Evolutionary conservation across 1,140 invertebrate genomes (phyloP).

Genomic region (Littorina saxatilis): DNA sequence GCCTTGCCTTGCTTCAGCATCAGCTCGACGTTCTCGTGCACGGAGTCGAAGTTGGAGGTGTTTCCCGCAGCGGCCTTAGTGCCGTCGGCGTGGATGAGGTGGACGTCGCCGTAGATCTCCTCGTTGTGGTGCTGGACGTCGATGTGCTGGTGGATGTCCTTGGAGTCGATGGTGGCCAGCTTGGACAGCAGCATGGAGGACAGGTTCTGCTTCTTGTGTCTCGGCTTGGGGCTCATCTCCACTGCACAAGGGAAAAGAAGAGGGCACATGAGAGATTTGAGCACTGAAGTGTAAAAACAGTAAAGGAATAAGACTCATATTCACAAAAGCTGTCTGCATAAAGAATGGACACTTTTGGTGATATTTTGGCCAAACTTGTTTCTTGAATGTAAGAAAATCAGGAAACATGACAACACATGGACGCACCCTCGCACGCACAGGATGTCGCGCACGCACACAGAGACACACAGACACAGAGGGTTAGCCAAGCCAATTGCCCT

Average conservation of each 20-base stretch:
- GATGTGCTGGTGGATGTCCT: slow-evolving; percentile 68
- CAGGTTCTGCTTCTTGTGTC: slow-evolving; percentile 53
- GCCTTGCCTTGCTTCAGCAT: slow-evolving; percentile 69
- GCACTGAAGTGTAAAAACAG: no score
- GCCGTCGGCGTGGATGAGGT: slow-evolving; percentile 68
- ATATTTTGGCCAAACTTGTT: no score
- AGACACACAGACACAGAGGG: slow-evolving; percentile 20
- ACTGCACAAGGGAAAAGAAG: slow-evolving; percentile 19
- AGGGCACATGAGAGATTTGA: neutral
- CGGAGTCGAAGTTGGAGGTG: slow-evolving; percentile 72
- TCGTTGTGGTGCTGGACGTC: slow-evolving; percentile 72
- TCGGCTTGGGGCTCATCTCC: slow-evolving; percentile 39
- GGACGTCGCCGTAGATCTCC: slow-evolving; percentile 70
- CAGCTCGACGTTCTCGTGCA: slow-evolving; percentile 72
- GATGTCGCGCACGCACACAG: neutral
- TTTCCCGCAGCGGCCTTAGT: slow-evolving; percentile 33
- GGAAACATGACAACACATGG: no score
- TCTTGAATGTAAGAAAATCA: no score
- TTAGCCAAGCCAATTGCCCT: no score
- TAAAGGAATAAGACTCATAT: no score
- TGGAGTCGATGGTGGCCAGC: slow-evolving; percentile 62
- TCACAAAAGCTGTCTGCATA: no score
- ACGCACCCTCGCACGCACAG: no score
- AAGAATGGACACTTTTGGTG: no score
- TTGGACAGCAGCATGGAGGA: slow-evolving; percentile 60